Evolutionary conservation across 2,113 vertebrate species (phyloP), one percentile per base, ranked within the genome.

Genomic region (Menidia beryllina): DNA sequence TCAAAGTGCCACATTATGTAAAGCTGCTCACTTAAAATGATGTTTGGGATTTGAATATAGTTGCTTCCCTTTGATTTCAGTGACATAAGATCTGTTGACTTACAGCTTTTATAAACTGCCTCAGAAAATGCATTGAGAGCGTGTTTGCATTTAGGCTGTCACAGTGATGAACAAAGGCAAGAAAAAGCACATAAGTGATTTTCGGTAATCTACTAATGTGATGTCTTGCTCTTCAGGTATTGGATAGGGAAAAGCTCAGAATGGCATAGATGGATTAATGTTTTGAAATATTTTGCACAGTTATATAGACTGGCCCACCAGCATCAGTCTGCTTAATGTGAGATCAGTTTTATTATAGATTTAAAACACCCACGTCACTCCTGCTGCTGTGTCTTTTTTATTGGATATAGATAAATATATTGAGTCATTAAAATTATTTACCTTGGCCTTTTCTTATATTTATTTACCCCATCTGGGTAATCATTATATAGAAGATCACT

Each of bases 41-140:
- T 53, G 69, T 81, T 26, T 51, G 81, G 79, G 79, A 82, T 84
- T 90, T 88, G 36, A 61, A 81, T 81, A 74, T 75, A 21, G 15
- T 52, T 15, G 76, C 64, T 63, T 79, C 52, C 48, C 63, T 55
- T 67, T 86, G 88, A 86, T 91, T 89, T 81, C 20, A 50, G 58
- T 86, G 81, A 83, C 85, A 83, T 69, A 64, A 83, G 72, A 52
- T 59, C 68, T 59, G 43, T 62, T 89, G 77, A 88, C 81, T 82
- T 73, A 80, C 69, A 67, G 82, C 75, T 80, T 86, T 77, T 69
- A 77, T 75, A 75, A 81, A 67, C 50, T 41, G 66, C 58, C 23
- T 43, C 64, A 53, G 48, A 73, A 69, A 75, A 53, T 1, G 24
- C 30, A n/a, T 27, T 27, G 8, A n/a, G n/a, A n/a, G n/a, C 38